Evolutionary conservation across 2,888 invertebrate genomes (phyloP), one percentile per base, ranked within the genome.

Genomic region (Periphyllus acericola): DNA sequence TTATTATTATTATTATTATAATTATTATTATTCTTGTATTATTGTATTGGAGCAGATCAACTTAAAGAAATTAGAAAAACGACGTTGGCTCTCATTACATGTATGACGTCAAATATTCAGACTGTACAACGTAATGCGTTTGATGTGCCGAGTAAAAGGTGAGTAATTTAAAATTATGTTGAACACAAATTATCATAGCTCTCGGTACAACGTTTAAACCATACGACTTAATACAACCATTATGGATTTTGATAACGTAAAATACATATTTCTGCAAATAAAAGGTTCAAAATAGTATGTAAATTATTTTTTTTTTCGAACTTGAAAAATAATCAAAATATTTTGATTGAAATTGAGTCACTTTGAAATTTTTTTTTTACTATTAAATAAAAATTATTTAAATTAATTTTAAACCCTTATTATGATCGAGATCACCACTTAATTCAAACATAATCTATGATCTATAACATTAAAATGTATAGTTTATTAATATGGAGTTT

Each of bases 71-170:
- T 97, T 90, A 94, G 96, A 83, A 96, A 95, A 91, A 92, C 94
- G 0, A 95, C 94, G 46, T 94, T 96, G 92, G 94, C 96, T 0
- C 94, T 96, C 72, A 91, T 96, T 36, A 92, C 96, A 86, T 96
- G 96, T 91, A 95, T 96, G 91, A 96, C 96, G 0, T 94, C 95
- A 90, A 92, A 93, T 71, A 93, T 96, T 6, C 90, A 92, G 89
- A 93, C 93, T 82, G 94, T 95, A 91, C 96, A 96, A 91, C 92
- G 92, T 0, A 92, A 92, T 89, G 95, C 95, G 0, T 90, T 93
- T 92, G 90, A 91, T n/a, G 60, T 55, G 1, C 87, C 84, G 29
- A 78, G 68, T 25, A 55, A 40, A 2, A 3, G 14, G 81, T 68
- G 11, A 68, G 34, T 78, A 52, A 29, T 40, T 52, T 29, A 9